Conservation (phyloP, 2,113 vertebrate species). For the Chaenocephalus aceratus region DNA sequence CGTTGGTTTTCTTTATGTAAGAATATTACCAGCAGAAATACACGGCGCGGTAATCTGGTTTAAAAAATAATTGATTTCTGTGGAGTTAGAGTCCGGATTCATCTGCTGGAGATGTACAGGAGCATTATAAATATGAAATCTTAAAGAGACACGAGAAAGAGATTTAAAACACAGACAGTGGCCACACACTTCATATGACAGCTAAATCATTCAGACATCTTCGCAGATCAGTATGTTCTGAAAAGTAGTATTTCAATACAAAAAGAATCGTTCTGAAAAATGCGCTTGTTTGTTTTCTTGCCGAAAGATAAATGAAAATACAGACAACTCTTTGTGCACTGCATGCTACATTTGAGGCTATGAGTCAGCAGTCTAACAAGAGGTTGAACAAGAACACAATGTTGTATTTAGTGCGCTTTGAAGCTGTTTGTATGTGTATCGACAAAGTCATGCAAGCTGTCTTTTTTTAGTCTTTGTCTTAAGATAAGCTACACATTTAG, state of each 20-base stretch:
- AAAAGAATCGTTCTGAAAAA: background rate
- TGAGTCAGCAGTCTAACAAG: background rate
- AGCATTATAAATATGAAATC: slow-evolving; percentile 6
- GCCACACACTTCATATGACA: background rate
- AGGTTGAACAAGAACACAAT: no score
- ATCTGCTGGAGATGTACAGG: background rate
- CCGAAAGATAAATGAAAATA: background rate
- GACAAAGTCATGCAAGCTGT: background rate
- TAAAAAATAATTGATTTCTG: background rate
- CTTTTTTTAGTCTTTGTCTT: background rate
- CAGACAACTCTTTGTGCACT: no score
- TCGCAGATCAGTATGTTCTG: no score
- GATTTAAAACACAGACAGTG: background rate
- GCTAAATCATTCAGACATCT: background rate
- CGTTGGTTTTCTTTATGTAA: slow-evolving; percentile 35
- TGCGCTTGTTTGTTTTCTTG: background rate
- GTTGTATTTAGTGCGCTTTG: no score
- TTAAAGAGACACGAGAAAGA: background rate
- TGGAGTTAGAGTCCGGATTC: background rate
- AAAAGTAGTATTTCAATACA: no score
- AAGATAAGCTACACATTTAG: background rate
- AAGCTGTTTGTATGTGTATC: no score
- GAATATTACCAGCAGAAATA: background rate
- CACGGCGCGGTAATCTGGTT: slow-evolving; percentile 5
- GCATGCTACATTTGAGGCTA: background rate